Evolutionary conservation across 2,797 vertebrate species (phyloP).

Genomic region (Sarcoramphus papa): DNA sequence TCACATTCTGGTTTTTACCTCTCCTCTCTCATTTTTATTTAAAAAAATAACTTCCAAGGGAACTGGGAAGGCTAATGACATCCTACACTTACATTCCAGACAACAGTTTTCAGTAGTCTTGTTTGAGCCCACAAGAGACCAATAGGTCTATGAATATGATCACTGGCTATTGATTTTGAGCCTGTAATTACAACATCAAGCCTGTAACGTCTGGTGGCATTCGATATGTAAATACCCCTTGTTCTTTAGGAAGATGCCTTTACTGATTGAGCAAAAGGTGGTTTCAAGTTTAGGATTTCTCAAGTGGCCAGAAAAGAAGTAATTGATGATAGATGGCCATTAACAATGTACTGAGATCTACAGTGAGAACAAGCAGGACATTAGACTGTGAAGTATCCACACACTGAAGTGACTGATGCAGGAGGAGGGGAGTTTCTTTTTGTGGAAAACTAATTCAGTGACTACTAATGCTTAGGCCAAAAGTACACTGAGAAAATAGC

Average conservation of each 20-base stretch:
- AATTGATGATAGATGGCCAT: not conserved
- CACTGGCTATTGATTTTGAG: not conserved
- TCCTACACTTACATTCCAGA: not conserved
- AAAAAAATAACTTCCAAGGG: not conserved
- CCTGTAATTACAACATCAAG: not conserved
- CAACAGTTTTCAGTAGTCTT: not conserved
- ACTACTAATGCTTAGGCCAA: not conserved
- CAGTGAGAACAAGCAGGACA: not conserved
- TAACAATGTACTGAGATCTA: not conserved
- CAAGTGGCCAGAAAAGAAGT: not conserved
- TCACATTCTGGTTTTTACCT: not conserved
- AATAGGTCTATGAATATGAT: not conserved
- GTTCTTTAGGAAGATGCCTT: not conserved
- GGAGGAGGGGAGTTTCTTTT: not conserved
- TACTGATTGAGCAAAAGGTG: not conserved
- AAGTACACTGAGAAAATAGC: not conserved
- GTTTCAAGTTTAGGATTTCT: not conserved
- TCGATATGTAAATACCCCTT: fast-evolving
- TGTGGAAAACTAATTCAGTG: not conserved
- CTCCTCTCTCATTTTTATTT: not conserved
- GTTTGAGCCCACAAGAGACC: not conserved
- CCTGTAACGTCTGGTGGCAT: not conserved
- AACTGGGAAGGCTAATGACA: not conserved
- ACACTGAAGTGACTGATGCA: not conserved
- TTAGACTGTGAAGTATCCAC: not conserved